Percentiles rank a stretch among this genome's conserved stretches.
Evolutionary conservation across 2,797 vertebrate species (phyloP).

Genomic region (Poliocrania exsul): DNA sequence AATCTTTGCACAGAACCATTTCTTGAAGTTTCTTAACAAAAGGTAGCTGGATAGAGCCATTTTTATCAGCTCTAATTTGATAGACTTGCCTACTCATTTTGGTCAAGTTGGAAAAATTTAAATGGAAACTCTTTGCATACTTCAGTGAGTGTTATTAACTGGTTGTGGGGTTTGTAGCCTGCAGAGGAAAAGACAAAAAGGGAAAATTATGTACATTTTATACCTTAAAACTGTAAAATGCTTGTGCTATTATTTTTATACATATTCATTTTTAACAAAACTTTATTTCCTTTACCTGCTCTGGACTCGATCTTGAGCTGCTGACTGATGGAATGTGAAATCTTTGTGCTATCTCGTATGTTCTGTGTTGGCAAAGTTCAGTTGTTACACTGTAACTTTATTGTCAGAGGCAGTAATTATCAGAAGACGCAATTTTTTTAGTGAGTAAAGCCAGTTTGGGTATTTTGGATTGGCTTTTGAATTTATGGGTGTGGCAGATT

Average conservation of each 20-base stretch:
- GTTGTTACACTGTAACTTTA: background rate
- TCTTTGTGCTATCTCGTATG: background rate
- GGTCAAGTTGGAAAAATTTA: background rate
- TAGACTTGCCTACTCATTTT: background rate
- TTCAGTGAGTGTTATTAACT: background rate
- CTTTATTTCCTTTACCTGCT: background rate
- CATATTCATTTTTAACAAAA: background rate
- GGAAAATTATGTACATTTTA: background rate
- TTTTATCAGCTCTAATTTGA: background rate
- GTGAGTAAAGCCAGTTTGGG: background rate
- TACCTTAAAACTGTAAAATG: background rate
- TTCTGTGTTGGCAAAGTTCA: background rate
- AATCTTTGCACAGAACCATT: background rate
- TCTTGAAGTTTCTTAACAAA: background rate
- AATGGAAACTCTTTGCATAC: background rate
- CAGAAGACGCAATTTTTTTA: background rate
- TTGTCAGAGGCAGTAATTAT: background rate
- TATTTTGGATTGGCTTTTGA: background rate
- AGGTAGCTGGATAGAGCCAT: background rate
- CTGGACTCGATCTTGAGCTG: background rate
- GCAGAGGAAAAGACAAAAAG: background rate
- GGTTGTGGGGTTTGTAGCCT: background rate
- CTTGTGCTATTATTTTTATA: background rate
- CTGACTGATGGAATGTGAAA: background rate
- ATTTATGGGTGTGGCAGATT: background rate